Evolutionary conservation across 2,797 vertebrate genomes (phyloP).

Genomic region (Paramormyrops hopkinsi): DNA sequence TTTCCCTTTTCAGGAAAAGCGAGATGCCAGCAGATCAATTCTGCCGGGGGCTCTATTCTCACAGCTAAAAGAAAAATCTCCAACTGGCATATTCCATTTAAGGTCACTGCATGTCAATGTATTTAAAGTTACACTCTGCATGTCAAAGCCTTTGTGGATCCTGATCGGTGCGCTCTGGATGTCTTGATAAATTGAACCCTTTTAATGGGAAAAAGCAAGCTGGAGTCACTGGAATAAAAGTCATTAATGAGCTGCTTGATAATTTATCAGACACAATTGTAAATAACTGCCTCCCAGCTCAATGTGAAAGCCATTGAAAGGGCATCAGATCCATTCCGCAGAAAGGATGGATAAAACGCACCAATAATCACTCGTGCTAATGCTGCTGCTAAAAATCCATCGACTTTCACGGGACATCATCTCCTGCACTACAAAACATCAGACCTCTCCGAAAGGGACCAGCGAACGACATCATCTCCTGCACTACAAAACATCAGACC

Average conservation of each 20-base stretch:
- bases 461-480: neutral
- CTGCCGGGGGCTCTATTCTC: constrained; percentile 12
- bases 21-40: constrained; percentile 25
- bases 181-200: neutral
- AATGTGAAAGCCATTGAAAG: neutral
- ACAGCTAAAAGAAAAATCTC: constrained; percentile 18
- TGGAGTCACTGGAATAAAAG: neutral
- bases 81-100: constrained; percentile 30
- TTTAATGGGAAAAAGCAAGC: neutral
- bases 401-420: neutral
- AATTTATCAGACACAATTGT: neutral
- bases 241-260: neutral
- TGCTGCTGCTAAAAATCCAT: neutral
- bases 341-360: neutral
- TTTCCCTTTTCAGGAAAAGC: constrained; percentile 3
- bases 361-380: neutral
- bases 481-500: too few species aligned
- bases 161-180: neutral
- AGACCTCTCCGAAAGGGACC: neutral
- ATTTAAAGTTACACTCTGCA: neutral
- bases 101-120: constrained; percentile 9
- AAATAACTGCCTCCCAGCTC: neutral
- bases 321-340: neutral
- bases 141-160: neutral
- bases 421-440: too few species aligned